These are phyloP conservation scores for Stenodema calcarata DNA, from an alignment of 2,888 invertebrate species.

Conservation along the genomic window DNA sequence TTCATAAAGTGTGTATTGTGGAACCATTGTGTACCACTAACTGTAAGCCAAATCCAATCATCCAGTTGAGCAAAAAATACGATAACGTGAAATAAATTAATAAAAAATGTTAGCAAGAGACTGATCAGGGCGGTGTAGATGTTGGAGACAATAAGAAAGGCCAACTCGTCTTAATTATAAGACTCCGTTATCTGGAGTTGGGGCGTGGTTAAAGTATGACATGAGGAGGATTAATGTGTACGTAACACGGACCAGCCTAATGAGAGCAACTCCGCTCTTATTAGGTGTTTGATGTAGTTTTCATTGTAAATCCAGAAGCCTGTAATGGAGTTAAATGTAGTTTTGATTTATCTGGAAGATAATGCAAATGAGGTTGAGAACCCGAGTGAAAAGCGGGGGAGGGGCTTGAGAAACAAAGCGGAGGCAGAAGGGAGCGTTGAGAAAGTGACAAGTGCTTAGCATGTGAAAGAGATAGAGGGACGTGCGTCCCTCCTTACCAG, in stretches of 20 bases:
- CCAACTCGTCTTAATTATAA: too few relatives aligned
- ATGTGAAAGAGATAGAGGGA: slow-evolving; percentile 37
- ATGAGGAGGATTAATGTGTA: neutral
- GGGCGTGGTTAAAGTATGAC: too few relatives aligned
- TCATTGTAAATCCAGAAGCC: neutral
- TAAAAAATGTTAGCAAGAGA: too few relatives aligned
- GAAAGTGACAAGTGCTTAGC: slow-evolving; percentile 43
- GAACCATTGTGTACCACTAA: too few relatives aligned
- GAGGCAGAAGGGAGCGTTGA: neutral
- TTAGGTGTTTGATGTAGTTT: neutral
- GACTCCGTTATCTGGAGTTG: too few relatives aligned
- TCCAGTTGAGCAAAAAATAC: too few relatives aligned
- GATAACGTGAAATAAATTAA: too few relatives aligned
- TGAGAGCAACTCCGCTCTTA: neutral
- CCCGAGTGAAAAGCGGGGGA: neutral
- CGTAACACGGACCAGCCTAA: neutral
- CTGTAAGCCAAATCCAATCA: too few relatives aligned
- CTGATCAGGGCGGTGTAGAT: too few relatives aligned
- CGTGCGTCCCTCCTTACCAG: slow-evolving; percentile 2
- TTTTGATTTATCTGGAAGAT: slow-evolving; percentile 36
- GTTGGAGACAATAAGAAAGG: too few relatives aligned
- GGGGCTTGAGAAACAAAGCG: slow-evolving; percentile 9
- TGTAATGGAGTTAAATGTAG: slow-evolving; percentile 6
- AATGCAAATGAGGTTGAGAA: slow-evolving; percentile 29
- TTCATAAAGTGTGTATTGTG: too few relatives aligned